A percentile compares a stretch with the other conserved stretches of the same genome.
Conservation (phyloP, 2,113 vertebrate species). For the Onychorhynchus coronatus region DNA sequence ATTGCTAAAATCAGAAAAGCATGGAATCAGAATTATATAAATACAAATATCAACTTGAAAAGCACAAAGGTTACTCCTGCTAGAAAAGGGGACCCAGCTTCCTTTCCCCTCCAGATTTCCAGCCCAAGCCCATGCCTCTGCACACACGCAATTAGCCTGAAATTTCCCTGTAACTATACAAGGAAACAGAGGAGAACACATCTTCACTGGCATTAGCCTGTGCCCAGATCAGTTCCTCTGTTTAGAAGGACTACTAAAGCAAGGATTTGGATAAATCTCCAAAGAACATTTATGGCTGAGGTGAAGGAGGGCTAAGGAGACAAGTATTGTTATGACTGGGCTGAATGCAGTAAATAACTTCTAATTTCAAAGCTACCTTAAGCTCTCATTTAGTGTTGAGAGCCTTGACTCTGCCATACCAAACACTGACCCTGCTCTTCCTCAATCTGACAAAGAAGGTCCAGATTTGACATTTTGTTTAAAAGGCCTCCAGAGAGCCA, state of each 20-base stretch:
- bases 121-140: background rate
- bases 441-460: background rate
- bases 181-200: background rate
- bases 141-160: background rate
- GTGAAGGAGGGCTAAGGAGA: background rate
- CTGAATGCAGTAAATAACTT: background rate
- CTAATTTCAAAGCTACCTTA: background rate
- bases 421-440: background rate
- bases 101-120: background rate
- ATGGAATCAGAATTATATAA: background rate
- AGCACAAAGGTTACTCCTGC: background rate
- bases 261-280: background rate
- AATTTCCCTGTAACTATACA: background rate
- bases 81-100: background rate
- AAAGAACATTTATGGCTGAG: background rate
- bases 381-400: background rate
- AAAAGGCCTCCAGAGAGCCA: background rate
- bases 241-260: background rate
- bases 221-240: background rate
- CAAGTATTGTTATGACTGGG: background rate
- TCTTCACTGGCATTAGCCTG: background rate
- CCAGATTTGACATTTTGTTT: background rate
- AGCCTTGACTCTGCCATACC: background rate
- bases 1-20: background rate
- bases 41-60: background rate